Conservation (phyloP, 2,113 vertebrate species). For the Brevimyrus niger region DNA sequence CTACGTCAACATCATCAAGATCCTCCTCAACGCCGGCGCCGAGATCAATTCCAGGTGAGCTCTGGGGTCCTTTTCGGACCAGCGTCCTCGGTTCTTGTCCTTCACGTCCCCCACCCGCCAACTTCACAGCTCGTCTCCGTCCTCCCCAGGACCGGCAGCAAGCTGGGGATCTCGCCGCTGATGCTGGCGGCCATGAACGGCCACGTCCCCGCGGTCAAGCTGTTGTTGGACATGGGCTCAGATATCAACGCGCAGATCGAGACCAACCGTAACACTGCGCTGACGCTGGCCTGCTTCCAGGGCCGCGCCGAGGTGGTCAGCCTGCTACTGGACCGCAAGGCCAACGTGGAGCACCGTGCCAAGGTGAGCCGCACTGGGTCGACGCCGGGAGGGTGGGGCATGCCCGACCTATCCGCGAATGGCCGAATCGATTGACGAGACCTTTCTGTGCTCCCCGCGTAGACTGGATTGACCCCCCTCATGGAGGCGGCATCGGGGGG, state of each 20-base stretch:
- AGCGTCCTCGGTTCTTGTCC: not conserved
- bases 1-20: constrained; percentile 99
- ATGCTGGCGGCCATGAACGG: constrained; percentile 99
- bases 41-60: constrained; percentile 97
- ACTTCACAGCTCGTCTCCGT: not conserved
- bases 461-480: constrained; percentile 95
- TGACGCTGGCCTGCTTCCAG: constrained; percentile 95
- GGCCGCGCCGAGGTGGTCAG: constrained; percentile 96
- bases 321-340: constrained; percentile 91
- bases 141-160: constrained; percentile 87
- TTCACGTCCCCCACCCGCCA: not conserved
- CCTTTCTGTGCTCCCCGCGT: not conserved
- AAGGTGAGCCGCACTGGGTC: constrained; percentile 64
- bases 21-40: constrained; percentile 93
- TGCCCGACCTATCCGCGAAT: not conserved
- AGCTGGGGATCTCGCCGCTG: constrained; percentile 93
- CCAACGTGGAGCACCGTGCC: constrained; percentile 95
- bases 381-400: not conserved
- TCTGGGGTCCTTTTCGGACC: constrained; percentile 9
- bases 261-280: constrained; percentile 95
- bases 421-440: not conserved
- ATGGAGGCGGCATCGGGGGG: constrained; percentile 98
- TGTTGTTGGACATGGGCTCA: constrained; percentile 95
- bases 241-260: constrained; percentile 98
- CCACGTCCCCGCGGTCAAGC: constrained; percentile 91